Base-by-base conservation (phyloP, 1,140 invertebrate genomes). In the Meloidogyne chitwoodi region DNA sequence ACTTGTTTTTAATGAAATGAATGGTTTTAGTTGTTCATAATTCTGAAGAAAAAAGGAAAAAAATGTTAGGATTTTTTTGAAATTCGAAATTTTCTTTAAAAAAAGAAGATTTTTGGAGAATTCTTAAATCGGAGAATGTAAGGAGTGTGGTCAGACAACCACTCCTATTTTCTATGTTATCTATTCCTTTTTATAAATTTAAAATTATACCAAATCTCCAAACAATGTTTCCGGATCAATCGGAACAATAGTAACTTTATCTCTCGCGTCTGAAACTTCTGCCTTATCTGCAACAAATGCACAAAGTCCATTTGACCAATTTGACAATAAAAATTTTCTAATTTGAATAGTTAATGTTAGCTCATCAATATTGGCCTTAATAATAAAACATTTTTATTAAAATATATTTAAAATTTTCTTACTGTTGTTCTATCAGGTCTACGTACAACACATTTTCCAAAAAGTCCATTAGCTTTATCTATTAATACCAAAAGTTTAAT, bases 381-480 rank as follows among this genome's bases (percentile, higher is more conserved):
- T n/a, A n/a, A n/a, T 84, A 38, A 76, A 82, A 14, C 6, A 44
- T 65, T 34, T 48, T 1, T 2, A 27, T 68, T 34, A 2, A 68
- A 31, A 31, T 4, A 26, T 38, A 6, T 19, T 26, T 12, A 22
- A 29, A 14, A 19, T n/a, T 12, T n/a, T 24, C 5, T 2, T 16
- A 74, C n/a, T n/a, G 2, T 68, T 41, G 80, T 84, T n/a, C 80
- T 67, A 65, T 86, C 85, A 11, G 85, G 70, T 69, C 76, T 75
- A 27, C 79, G 81, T 11, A 87, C 73, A 14, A 79, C 31, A 26
- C 83, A 84, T 74, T 82, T 83, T 27, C 80, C 74, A 67, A 79
- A 86, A 8, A 87, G 64, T n/a, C 85, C 85, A 71, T 86, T 86
- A 0, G 84, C 85, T 34, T 84, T 77, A 68, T 86, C 85, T 22